These are phyloP conservation scores for Eretmochelys imbricata DNA, from an alignment of 2,113 vertebrate genomes.

Conservation along the genomic window DNA sequence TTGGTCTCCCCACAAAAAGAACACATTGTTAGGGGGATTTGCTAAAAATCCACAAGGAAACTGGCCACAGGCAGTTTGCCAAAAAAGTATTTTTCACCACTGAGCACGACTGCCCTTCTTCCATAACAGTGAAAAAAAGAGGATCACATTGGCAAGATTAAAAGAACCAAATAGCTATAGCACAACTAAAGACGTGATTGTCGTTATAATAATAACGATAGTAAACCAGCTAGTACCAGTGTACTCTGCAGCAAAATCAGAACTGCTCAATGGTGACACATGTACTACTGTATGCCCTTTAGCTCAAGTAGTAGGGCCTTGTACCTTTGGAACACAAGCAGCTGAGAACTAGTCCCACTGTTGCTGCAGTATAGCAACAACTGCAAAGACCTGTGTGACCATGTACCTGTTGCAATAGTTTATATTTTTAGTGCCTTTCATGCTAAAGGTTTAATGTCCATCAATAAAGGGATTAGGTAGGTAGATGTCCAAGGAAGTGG, in stretches of 20 bases:
- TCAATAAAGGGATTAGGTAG: slow-evolving; percentile 44
- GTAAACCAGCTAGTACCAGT: neutral
- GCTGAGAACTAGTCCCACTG: neutral
- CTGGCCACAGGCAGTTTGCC: fast-evolving
- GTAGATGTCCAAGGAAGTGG: slow-evolving; percentile 69
- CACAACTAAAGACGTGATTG: neutral
- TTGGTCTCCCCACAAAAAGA: neutral
- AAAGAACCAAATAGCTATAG: slow-evolving; percentile 11
- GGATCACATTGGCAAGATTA: neutral
- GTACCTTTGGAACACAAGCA: neutral
- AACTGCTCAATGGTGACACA: slow-evolving; percentile 11
- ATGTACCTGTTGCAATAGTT: slow-evolving; percentile 19
- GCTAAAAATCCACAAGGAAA: slow-evolving; percentile 1
- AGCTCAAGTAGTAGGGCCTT: neutral
- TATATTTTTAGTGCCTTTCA: slow-evolving; percentile 43
- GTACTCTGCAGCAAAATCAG: slow-evolving; percentile 32
- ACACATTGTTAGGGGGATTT: slow-evolving; percentile 19
- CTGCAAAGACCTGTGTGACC: slow-evolving; percentile 23
- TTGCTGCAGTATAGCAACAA: neutral
- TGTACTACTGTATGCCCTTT: neutral
- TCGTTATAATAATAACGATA: neutral
- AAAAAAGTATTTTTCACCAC: neutral
- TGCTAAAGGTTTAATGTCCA: slow-evolving; percentile 13
- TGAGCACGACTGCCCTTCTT: neutral
- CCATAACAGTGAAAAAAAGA: neutral